These are phyloP conservation scores for Acleris laterana DNA, from an alignment of 2,888 invertebrate species.

Conservation along the genomic window DNA sequence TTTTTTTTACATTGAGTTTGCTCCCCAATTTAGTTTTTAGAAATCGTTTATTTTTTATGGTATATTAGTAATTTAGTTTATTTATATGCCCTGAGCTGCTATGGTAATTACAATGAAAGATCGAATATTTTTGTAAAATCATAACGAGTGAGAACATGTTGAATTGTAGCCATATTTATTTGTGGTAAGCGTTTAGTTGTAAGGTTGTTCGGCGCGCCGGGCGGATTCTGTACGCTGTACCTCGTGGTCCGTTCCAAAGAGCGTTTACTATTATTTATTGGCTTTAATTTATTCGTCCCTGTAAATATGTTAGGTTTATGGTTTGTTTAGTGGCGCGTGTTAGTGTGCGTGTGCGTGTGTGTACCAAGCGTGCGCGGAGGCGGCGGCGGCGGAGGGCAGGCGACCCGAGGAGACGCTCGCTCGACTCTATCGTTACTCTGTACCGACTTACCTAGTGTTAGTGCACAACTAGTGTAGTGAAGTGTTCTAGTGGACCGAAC, in stretches of 20 bases:
- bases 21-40: background rate
- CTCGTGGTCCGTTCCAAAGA: constrained; percentile 79
- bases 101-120: background rate
- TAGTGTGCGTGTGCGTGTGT: constrained; percentile 44
- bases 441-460: constrained; percentile 57
- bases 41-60: background rate
- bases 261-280: constrained; percentile 71
- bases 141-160: constrained; percentile 17
- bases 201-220: constrained; percentile 34
- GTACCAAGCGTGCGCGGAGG: constrained; percentile 44
- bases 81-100: constrained; percentile 6
- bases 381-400: constrained; percentile 59
- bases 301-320: constrained; percentile 42
- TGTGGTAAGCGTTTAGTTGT: constrained; percentile 28
- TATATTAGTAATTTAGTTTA: constrained; percentile 12
- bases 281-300: constrained; percentile 67
- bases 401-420: constrained; percentile 55
- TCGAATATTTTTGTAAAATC: constrained; percentile 17
- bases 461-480: constrained; percentile 65
- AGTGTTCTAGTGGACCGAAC: constrained; percentile 48
- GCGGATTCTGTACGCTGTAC: constrained; percentile 54
- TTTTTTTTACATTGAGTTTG: constrained; percentile 17
- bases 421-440: constrained; percentile 45
- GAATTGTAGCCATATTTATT: constrained; percentile 29
- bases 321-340: constrained; percentile 45